Evolutionary conservation across 2,888 invertebrate genomes (phyloP), one percentile per base, ranked within the genome.

Genomic region (Drosophila trichaetosa): DNA sequence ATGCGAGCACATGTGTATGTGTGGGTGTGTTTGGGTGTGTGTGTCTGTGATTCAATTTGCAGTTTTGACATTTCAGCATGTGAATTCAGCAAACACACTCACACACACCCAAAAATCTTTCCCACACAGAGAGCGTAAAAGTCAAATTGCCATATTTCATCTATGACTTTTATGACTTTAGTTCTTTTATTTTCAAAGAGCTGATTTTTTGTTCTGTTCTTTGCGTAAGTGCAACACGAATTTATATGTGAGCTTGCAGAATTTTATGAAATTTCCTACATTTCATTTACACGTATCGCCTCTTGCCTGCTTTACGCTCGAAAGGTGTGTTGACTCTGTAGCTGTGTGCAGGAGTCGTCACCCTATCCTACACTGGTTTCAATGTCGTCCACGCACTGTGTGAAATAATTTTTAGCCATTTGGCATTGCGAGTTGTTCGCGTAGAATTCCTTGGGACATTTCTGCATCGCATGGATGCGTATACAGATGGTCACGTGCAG

Each of bases 101-200:
- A 62, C 42, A 52, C 38, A 59, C 69, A 65, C 67, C 18, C 16
- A 54, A 11, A 36, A 36, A 67, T 21, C 60, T 56, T 60, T 54
- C 62, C 36, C 34, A 57, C 58, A 52, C 40, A 48, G 53, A 24
- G 40, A 51, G 49, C 49, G 72, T 62, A 58, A 65, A 79, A 87
- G 87, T 74, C 87, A 79, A 83, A 88, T 78, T 79, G 89, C 79
- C 83, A 88, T 82, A 88, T 87, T 85, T 89, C 89, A 89, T 81
- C 77, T 76, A 82, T 78, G 90, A 89, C 84, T 87, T 87, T 84
- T 87, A 82, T 80, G 83, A 79, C 76, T 79, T 75, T 82, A 73
- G 80, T 76, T 71, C 71, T 66, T 82, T 72, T 77, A 63, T 63
- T 63, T 69, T 66, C 42, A 40, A 34, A 68, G 59, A 46, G 59